These are phyloP conservation scores for Andrena dorsata DNA, from an alignment of 2,888 invertebrate genomes.

Conservation along the genomic window DNA sequence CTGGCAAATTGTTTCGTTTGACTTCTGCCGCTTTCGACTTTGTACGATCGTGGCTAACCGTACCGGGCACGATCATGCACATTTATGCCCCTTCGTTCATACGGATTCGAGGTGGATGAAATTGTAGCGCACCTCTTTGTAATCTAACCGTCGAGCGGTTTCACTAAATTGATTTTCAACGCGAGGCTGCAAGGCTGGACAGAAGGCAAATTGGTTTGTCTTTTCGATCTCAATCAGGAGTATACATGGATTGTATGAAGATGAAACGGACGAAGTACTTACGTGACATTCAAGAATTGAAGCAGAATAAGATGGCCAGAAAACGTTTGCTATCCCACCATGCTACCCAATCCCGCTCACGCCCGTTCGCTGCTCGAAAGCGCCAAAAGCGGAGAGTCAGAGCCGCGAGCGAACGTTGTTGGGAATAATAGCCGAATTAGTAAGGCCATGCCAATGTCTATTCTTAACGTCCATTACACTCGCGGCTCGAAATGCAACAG, in stretches of 20 bases:
- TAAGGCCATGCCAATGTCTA: slow-evolving; percentile 54
- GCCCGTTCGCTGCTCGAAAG: no score
- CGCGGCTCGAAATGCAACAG: slow-evolving; percentile 36
- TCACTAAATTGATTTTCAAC: neutral
- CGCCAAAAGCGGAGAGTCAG: neutral
- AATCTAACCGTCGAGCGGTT: no score
- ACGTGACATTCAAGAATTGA: no score
- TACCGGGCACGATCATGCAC: neutral
- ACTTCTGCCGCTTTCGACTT: slow-evolving; percentile 19
- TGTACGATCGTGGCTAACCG: neutral
- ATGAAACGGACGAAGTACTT: no score
- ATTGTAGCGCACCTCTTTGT: neutral
- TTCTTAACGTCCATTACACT: slow-evolving; percentile 62
- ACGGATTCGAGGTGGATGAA: neutral
- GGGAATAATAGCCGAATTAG: slow-evolving; percentile 54
- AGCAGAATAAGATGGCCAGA: no score
- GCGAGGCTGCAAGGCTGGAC: no score
- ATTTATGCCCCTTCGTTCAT: slow-evolving; percentile 8
- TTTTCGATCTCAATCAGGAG: no score
- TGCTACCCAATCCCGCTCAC: no score
- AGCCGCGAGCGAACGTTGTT: slow-evolving; percentile 29
- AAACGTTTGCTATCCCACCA: no score
- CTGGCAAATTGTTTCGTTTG: slow-evolving; percentile 42
- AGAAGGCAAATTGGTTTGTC: no score
- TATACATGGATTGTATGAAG: no score